These are phyloP conservation scores for Ridgeia piscesae DNA, from an alignment of 1,140 invertebrate species.

Conservation along the genomic window DNA sequence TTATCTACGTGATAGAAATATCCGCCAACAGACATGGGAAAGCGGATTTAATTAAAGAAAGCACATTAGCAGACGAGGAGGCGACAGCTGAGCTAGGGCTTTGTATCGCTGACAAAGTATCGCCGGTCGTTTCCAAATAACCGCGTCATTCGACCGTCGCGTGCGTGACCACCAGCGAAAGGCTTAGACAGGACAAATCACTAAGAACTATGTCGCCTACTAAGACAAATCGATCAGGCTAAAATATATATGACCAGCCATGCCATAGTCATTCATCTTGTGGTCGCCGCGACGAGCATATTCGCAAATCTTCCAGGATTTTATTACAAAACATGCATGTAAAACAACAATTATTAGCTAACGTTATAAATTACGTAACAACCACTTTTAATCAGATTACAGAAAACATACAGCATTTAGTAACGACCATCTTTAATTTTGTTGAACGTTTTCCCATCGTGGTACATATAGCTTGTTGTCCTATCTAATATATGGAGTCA, in stretches of 20 bases:
- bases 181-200: not conserved
- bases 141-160: not conserved
- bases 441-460: not conserved
- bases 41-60: constrained; percentile 6
- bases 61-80: constrained; percentile 3
- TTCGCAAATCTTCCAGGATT: not conserved
- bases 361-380: not conserved
- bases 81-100: not conserved
- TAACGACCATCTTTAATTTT: not conserved
- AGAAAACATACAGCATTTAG: not conserved
- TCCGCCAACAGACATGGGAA: not conserved
- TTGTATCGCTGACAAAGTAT: not conserved
- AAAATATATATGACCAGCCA: not conserved
- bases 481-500: not conserved
- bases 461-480: not conserved
- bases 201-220: not conserved
- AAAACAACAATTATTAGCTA: not conserved
- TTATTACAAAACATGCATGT: not conserved
- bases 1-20: constrained; percentile 6
- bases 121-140: not conserved
- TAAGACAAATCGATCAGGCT: not conserved
- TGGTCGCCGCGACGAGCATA: not conserved
- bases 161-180: not conserved
- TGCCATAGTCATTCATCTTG: not conserved
- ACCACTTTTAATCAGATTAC: not conserved